A percentile compares a stretch with the other conserved stretches of the same genome.
phyloP scores from a whole-genome alignment of 2,888 invertebrate genomes.

The Steromphala cineraria region DNA sequence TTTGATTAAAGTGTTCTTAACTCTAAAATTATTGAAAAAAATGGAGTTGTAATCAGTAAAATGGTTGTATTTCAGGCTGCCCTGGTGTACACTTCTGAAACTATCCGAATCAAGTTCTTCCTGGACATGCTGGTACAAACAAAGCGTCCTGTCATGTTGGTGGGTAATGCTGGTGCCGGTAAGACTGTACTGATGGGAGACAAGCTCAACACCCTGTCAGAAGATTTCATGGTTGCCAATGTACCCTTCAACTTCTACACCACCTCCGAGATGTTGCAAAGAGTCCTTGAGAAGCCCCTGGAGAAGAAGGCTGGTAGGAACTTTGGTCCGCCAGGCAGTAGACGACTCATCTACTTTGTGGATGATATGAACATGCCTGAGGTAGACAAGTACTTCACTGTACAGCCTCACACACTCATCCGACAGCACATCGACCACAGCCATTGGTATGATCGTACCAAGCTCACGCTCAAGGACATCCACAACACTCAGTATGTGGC shows the following conservation, averaged over 20 bases:
- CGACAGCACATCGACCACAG: constrained; percentile 96
- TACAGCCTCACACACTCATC: constrained; percentile 96
- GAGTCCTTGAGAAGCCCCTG: constrained; percentile 91
- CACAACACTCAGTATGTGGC: constrained; percentile 97
- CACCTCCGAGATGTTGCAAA: constrained; percentile 83
- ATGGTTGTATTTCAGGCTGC: constrained; percentile 81
- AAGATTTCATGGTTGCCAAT: constrained; percentile 88
- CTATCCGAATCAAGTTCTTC: constrained; percentile 91
- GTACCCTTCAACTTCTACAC: constrained; percentile 98
- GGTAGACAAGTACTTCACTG: constrained; percentile 94
- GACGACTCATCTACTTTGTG: constrained; percentile 94
- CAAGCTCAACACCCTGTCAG: constrained; percentile 87
- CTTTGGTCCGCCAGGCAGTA: constrained; percentile 95
- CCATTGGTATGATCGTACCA: constrained; percentile 96
- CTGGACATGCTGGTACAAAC: constrained; percentile 91
- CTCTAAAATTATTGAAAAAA: too few species aligned
- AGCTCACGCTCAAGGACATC: constrained; percentile 92
- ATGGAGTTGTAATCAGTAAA: too few species aligned
- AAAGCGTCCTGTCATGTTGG: constrained; percentile 94
- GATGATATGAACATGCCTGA: constrained; percentile 99
- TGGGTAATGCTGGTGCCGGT: constrained; percentile 94
- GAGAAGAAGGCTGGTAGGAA: constrained; percentile 98
- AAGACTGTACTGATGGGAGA: constrained; percentile 95
- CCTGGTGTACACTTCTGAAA: constrained; percentile 94
- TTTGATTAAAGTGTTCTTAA: too few species aligned